These are phyloP conservation scores for Neogale vison DNA, from an alignment of 2,113 vertebrate genomes.

Conservation along the genomic window DNA sequence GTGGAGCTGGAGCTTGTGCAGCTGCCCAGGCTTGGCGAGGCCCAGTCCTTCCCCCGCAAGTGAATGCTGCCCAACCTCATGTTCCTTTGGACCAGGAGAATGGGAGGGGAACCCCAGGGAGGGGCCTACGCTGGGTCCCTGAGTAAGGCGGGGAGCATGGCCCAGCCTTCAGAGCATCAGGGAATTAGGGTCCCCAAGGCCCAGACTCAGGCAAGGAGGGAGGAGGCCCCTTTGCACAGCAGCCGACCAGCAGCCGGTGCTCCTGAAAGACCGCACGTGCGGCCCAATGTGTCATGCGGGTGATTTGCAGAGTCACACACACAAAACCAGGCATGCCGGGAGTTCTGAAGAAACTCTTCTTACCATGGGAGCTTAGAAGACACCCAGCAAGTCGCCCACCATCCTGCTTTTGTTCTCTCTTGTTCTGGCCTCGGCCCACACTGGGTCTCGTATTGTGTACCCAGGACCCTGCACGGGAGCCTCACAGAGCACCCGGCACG, in stretches of 20 bases:
- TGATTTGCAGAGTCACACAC: rapidly evolving
- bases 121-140: neutral
- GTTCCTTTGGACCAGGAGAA: neutral
- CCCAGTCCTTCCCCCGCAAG: rapidly evolving
- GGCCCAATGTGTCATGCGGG: rapidly evolving
- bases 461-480: neutral
- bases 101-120: too few species aligned
- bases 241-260: neutral
- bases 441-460: too few species aligned
- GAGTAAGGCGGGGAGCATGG: rapidly evolving
- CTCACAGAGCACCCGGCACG: neutral
- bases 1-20: too few species aligned
- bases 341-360: neutral
- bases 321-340: rapidly evolving
- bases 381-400: neutral
- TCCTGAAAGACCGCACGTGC: rapidly evolving
- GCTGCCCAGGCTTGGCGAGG: rapidly evolving
- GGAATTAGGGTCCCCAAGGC: neutral
- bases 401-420: neutral
- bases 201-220: neutral
- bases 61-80: neutral
- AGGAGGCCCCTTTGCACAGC: neutral
- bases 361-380: neutral
- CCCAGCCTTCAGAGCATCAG: rapidly evolving
- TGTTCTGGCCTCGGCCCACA: too few species aligned